Base-by-base conservation (phyloP, 1,140 invertebrate genomes). In the Phymorhynchus buccinoides region DNA sequence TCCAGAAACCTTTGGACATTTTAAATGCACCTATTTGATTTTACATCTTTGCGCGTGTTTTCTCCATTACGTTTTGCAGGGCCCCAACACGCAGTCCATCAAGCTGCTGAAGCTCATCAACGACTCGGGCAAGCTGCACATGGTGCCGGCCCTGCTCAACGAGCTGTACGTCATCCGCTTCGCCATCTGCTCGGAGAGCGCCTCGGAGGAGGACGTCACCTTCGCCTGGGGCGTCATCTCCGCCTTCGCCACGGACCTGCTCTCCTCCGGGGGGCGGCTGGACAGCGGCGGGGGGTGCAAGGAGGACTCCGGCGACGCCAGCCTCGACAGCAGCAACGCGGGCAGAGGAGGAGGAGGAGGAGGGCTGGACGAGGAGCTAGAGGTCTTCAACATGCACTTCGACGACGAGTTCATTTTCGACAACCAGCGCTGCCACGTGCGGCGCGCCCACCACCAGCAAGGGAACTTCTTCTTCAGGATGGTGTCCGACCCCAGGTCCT, bases 381-480 rank as follows among this genome's bases (percentile, higher is more conserved):
- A 83, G 80, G 80, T 83, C 52, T 84, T 84, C 83, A 77, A 84
- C 83, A 82, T 87, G 52, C 87, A 88, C 12, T 90, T 90, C 84
- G 89, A 91, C 78, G 87, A 89, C 22, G 88, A 91, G 52, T 87
- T 90, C 14, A 90, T 91, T 35, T 91, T 90, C 85, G 91, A 92
- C 80, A 89, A 92, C 80, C 91, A 91, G 52, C 83, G 89, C 30
- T 87, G 87, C 42, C 90, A 90, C 75, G 56, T 91, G 39, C 88
- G 89, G 56, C 86, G 90, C 41, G 89, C 90, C 12, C 78, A 87
- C 84, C n/a, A n/a, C n/a, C 39, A 83, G 14, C 80, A 80, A 81
- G 95, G 98, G 42, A 98, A 97, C 39, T 97, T 98, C 94, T 99
- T 99, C 93, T 97, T 99, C 78, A 96, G 97, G 30, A 99, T 99